Evolutionary conservation across 2,797 vertebrate genomes (phyloP).

Genomic region (Chloroceryle inda): DNA sequence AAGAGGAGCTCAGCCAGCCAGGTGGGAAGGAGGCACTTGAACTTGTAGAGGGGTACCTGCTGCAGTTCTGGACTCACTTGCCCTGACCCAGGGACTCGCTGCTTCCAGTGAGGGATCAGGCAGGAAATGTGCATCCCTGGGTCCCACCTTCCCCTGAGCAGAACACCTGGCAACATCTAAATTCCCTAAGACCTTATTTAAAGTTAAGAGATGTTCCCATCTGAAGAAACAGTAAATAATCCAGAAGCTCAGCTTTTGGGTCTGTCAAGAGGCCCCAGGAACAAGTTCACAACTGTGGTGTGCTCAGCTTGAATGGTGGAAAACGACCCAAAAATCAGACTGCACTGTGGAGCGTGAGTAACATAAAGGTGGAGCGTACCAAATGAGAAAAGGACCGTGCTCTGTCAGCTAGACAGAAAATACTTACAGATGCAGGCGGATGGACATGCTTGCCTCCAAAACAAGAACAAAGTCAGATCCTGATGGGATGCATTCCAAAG

Average conservation of each 20-base stretch:
- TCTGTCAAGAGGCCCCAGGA: background rate
- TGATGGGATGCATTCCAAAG: background rate
- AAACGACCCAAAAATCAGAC: background rate
- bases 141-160: background rate
- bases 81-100: background rate
- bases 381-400: slow-evolving; percentile 14
- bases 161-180: background rate
- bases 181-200: background rate
- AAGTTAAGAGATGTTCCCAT: background rate
- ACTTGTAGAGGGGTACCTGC: background rate
- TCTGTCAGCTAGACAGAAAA: slow-evolving; percentile 1
- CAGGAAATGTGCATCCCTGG: background rate
- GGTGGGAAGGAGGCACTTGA: background rate
- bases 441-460: background rate
- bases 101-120: background rate
- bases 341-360: background rate
- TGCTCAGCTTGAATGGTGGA: background rate
- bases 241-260: background rate
- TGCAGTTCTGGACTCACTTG: background rate
- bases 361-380: background rate
- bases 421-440: background rate
- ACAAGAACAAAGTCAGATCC: background rate
- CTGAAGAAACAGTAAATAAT: background rate
- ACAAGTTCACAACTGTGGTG: background rate
- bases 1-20: background rate